Evolutionary conservation across 2,888 invertebrate species (phyloP), one percentile per base, ranked within the genome.

Genomic region (Drosophila sordidapex): DNA sequence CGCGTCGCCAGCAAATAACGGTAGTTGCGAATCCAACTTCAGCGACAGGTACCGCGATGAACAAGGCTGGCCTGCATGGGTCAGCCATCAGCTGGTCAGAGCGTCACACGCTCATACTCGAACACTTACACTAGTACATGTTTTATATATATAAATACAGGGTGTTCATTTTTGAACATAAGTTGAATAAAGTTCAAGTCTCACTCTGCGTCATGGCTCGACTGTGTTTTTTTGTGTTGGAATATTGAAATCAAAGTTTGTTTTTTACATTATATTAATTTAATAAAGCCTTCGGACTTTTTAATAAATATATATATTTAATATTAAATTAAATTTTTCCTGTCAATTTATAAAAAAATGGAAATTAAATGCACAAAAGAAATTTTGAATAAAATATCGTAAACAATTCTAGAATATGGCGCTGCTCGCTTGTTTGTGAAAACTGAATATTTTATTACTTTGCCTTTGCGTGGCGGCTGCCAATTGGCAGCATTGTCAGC

Each of bases 401-500:
- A 48, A 56, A 60, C 62, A 67, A 60, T 63, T 49, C 31, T 27
- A 25, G 11, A 51, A 51, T 27, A 35, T 60, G 38, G 33, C 18
- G 49, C 21, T 18, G 56, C 56, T 74, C 46, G 31, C 51, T 67
- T 77, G 63, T 76, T 74, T 64, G 67, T 67, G 65, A 63, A 63
- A 69, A 74, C 85, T 87, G 90, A 90, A 88, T 90, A 83, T 88
- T 90, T 86, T 80, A 88, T 88, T 67, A 67, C 53, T 74, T 74
- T 75, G 66, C 66, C 73, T 76, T 80, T 76, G 71, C 70, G 75
- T 81, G 70, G 70, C 72, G 71, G 60, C 74, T 89, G 90, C 68
- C 90, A 86, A 86, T 90, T 90, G 87, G 74, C 78, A 54, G 90
- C 89, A 90, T 86, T 86, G 86, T 86, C 81, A 82, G 68, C 74